Evolutionary conservation across 2,888 invertebrate genomes (phyloP).

Genomic region (Pollenia amentaria): DNA sequence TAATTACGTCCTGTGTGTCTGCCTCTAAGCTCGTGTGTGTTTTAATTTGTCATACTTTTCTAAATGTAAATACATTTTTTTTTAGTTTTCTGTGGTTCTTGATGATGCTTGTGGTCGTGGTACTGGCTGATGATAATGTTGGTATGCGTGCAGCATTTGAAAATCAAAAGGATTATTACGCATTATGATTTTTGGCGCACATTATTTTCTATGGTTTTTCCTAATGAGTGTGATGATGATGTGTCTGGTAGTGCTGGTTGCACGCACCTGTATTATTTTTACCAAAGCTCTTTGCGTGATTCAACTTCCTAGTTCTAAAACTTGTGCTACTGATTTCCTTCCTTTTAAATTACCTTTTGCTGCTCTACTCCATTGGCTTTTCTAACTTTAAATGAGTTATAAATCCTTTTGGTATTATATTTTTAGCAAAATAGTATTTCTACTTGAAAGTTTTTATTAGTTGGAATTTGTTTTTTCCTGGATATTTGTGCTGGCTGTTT

Average conservation of each 20-base stretch:
- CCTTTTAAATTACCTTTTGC: neutral
- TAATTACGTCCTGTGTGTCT: constrained; percentile 52
- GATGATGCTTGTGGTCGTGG: neutral
- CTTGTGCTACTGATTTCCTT: neutral
- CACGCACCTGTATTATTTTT: constrained; percentile 38
- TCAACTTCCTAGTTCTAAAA: neutral
- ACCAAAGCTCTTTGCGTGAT: constrained; percentile 1
- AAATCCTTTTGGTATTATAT: constrained; percentile 62
- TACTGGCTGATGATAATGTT: constrained; percentile 7
- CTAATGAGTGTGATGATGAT: neutral
- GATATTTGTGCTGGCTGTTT: constrained; percentile 41
- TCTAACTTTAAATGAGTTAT: constrained; percentile 49
- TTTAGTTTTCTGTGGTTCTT: constrained; percentile 29
- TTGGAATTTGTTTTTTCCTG: constrained; percentile 56
- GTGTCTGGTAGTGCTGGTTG: constrained; percentile 11
- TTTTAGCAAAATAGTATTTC: constrained; percentile 12
- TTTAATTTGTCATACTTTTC: constrained; percentile 35
- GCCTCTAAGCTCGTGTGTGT: constrained; percentile 13
- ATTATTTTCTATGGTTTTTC: constrained; percentile 50
- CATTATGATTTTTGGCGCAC: constrained; percentile 73
- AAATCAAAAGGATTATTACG: constrained; percentile 78
- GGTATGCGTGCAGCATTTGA: constrained; percentile 68
- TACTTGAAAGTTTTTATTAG: constrained; percentile 70
- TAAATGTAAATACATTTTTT: constrained; percentile 12
- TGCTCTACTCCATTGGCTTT: constrained; percentile 32